Evolutionary conservation across 2,113 vertebrate species (phyloP).

Genomic region (Gymnocephalus cernua): DNA sequence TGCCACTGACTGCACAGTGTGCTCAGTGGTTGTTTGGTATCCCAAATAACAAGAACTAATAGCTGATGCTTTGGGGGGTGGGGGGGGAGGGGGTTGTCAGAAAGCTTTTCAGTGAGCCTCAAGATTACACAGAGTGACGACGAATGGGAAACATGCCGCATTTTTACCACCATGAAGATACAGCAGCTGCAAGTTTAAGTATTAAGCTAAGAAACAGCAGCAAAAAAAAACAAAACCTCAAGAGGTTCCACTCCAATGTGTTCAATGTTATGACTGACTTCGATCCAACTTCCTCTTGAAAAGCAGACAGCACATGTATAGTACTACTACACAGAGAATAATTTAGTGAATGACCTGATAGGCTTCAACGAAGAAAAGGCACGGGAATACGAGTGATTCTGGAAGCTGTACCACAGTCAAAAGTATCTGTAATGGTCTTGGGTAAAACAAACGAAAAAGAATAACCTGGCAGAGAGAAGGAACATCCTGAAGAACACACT

Average conservation of each 20-base stretch:
- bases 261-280: conserved; percentile 27
- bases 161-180: conserved; percentile 7
- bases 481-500: conserved; percentile 52
- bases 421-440: neutral
- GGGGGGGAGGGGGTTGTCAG: too few relatives aligned
- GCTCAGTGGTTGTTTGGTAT: neutral
- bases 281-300: conserved; percentile 11
- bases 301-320: conserved; percentile 30
- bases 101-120: conserved; percentile 9
- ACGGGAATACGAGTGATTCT: conserved; percentile 19
- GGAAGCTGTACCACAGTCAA: neutral
- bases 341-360: conserved; percentile 49
- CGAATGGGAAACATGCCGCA: neutral
- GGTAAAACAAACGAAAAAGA: conserved; percentile 1
- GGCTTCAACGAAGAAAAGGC: neutral
- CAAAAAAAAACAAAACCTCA: neutral
- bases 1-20: conserved; percentile 5
- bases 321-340: conserved; percentile 71
- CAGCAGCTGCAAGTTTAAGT: conserved; percentile 15
- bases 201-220: conserved; percentile 1
- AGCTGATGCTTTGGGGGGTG: neutral
- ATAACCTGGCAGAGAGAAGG: conserved; percentile 14
- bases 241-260: conserved; percentile 15
- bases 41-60: neutral
- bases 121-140: conserved; percentile 10